Conservation (phyloP, 1,140 invertebrate species). For the Brachionus paranguensis region DNA sequence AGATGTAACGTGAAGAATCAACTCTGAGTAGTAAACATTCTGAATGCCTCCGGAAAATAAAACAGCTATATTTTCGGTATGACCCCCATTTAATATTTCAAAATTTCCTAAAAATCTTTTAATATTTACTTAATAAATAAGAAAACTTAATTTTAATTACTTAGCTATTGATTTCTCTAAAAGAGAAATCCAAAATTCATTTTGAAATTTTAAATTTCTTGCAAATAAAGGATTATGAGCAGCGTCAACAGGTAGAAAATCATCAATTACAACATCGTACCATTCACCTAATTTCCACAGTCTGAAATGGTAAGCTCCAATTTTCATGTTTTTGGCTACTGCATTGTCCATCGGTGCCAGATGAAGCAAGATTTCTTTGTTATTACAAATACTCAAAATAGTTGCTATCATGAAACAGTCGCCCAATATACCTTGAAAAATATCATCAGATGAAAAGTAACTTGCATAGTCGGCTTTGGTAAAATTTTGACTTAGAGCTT, state of each 20-base stretch:
- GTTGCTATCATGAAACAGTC: conserved; percentile 38
- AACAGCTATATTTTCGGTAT: neutral
- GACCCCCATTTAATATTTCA: conserved; percentile 13
- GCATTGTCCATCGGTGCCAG: conserved; percentile 7
- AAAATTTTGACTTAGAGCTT: neutral
- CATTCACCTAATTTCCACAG: conserved; percentile 72
- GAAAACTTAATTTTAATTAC: neutral
- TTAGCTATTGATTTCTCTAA: conserved; percentile 31
- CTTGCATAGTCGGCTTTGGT: neutral
- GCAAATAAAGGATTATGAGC: neutral
- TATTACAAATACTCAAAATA: neutral
- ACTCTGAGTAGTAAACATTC: neutral
- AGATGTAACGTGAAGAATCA: neutral
- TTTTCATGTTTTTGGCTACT: conserved; percentile 18
- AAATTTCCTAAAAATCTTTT: conserved; percentile 25
- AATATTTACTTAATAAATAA: neutral
- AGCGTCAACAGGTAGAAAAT: conserved; percentile 63
- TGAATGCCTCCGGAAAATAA: conserved; percentile 24
- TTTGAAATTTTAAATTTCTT: neutral
- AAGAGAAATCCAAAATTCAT: conserved; percentile 36
- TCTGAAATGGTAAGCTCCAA: conserved; percentile 61
- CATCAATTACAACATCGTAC: conserved; percentile 69
- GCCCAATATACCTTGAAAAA: conserved; percentile 23
- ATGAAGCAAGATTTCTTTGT: conserved; percentile 18
- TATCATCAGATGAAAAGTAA: conserved; percentile 12